Evolutionary conservation across 2,797 vertebrate genomes (phyloP), one percentile per base, ranked within the genome.

Genomic region (Myotis myotis): DNA sequence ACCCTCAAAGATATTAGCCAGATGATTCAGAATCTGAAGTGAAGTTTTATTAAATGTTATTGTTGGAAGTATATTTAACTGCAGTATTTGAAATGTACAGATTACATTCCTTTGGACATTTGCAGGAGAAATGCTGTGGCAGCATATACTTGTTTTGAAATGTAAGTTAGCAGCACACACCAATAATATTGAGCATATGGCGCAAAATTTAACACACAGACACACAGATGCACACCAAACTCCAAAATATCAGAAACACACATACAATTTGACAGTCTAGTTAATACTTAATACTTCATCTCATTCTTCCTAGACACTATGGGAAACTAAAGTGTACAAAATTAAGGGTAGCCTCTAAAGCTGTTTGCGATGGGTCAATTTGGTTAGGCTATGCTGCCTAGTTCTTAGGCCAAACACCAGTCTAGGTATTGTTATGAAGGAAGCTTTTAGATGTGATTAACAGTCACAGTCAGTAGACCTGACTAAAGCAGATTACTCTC

Each of bases 121-220:
- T 82, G 41, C 23, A 64, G 22, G 38, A 92, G 74, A 93, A 90
- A 80, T 83, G 68, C 78, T 74, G 5, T 79, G 53, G n/a, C 33
- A 36, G 47, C n/a, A 64, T 22, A 57, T 11, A 87, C 47, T 88
- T 92, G n/a, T 80, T 94, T 87, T 93, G 64, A 88, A 85, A 25
- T 72, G 1, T 60, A 68, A 93, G 17, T 72, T 82, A 70, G 72
- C 91, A 85, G 76, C 38, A 51, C 51, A 60, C 4, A 89, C 20
- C 49, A 85, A 71, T 57, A 74, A 36, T 28, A 93, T 2, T 38
- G 66, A 84, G 19, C 75, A 94, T 13, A 86, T 70, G 83, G 57
- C 66, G 87, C 44, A 75, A 47, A 86, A 6, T 74, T 94, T 57
- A 84, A 83, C 23, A 83, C 75, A 70, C 8, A 86, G 33, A 62